These are phyloP conservation scores for Argyra leucocephala DNA, from an alignment of 2,888 invertebrate species.

Conservation along the genomic window DNA sequence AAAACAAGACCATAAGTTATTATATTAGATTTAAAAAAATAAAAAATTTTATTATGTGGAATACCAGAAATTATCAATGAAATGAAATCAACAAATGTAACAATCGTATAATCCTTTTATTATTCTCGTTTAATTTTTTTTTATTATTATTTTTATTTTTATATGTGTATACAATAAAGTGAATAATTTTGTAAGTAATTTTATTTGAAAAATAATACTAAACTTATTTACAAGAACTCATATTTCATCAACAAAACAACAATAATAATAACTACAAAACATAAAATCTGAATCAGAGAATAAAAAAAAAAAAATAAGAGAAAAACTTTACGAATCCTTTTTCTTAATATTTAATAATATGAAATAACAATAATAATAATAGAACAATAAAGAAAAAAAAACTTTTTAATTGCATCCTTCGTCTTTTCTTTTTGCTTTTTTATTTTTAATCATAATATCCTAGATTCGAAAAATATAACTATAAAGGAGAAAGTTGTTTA, in stretches of 20 bases:
- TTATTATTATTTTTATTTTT: too few species aligned
- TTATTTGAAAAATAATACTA: too few species aligned
- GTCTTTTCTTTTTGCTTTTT: background rate
- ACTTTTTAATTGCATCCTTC: conserved; percentile 4
- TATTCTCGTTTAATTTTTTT: background rate
- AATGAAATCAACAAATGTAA: background rate
- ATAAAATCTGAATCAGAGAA: too few species aligned
- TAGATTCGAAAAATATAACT: background rate
- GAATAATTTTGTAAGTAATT: too few species aligned
- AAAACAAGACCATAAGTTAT: too few species aligned
- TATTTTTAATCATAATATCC: background rate
- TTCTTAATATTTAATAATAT: background rate
- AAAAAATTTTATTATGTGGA: too few species aligned
- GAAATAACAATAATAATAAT: background rate
- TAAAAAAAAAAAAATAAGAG: too few species aligned
- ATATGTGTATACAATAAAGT: too few species aligned
- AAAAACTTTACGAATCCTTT: background rate
- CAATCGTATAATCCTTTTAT: background rate
- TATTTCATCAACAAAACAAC: too few species aligned
- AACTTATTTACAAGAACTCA: too few species aligned
- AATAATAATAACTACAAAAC: too few species aligned
- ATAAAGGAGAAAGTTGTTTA: background rate
- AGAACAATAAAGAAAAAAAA: background rate
- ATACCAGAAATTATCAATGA: background rate
- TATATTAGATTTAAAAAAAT: too few species aligned